Evolutionary conservation across 2,113 vertebrate genomes (phyloP).

Genomic region (Cisticola juncidis): DNA sequence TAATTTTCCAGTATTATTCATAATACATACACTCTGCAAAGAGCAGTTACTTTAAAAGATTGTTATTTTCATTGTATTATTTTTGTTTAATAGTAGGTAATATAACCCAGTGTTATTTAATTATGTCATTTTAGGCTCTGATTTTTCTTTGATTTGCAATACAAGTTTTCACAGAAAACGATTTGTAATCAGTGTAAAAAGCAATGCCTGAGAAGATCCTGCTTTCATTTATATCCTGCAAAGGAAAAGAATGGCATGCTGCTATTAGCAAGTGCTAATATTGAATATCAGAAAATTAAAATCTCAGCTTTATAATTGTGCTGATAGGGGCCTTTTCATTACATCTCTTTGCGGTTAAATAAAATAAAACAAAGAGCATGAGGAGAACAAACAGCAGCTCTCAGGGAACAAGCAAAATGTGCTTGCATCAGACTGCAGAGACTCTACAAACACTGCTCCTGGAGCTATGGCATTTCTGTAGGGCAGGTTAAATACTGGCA

Average conservation of each 20-base stretch:
- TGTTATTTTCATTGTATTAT: slow-evolving; percentile 60
- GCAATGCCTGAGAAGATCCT: slow-evolving; percentile 12
- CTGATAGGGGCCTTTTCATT: slow-evolving; percentile 20
- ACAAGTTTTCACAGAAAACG: slow-evolving; percentile 20
- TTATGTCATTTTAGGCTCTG: slow-evolving; percentile 47
- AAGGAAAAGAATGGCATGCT: neutral
- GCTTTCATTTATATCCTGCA: slow-evolving; percentile 20
- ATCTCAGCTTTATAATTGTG: slow-evolving; percentile 12
- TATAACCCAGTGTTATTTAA: slow-evolving; percentile 51
- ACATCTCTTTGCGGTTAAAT: neutral
- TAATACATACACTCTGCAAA: slow-evolving; percentile 41
- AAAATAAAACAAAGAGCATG: neutral
- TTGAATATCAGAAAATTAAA: slow-evolving; percentile 52
- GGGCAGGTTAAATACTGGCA: neutral
- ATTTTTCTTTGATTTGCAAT: slow-evolving; percentile 51
- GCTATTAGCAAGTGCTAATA: slow-evolving; percentile 46
- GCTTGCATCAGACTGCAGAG: neutral
- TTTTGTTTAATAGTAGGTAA: slow-evolving; percentile 64
- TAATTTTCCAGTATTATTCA: slow-evolving; percentile 60
- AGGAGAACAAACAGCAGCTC: neutral
- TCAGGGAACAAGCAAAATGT: neutral
- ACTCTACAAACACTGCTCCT: neutral
- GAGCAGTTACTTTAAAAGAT: slow-evolving; percentile 47
- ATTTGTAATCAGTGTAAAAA: slow-evolving; percentile 12
- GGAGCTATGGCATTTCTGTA: neutral